Percentiles rank a stretch among this genome's conserved stretches.
These are phyloP conservation scores for Macaca mulatta DNA, from an alignment of 2,113 vertebrate genomes.

Conservation along the genomic window DNA sequence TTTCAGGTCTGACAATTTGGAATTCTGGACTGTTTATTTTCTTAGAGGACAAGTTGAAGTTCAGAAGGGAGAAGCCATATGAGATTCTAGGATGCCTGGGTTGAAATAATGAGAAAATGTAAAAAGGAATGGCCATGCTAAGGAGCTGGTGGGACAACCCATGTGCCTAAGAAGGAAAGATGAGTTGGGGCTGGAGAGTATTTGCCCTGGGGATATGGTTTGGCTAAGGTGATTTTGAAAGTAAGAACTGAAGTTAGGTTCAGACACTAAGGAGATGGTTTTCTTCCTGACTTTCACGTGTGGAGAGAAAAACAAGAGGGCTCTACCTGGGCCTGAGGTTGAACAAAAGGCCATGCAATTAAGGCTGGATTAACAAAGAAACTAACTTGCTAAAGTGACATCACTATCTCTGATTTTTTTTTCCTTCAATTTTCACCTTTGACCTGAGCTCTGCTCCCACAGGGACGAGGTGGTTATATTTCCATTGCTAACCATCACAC, in stretches of 20 bases:
- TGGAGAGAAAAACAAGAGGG: neutral
- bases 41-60: constrained; percentile 7
- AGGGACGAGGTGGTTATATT: constrained; percentile 29
- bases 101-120: constrained; percentile 13
- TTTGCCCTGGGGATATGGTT: neutral
- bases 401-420: constrained; percentile 30
- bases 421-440: constrained; percentile 17
- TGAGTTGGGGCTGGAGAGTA: neutral
- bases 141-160: neutral
- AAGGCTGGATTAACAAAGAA: constrained; percentile 18
- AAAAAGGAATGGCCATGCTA: neutral
- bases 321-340: neutral
- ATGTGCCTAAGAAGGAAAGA: neutral
- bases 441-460: neutral
- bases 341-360: neutral
- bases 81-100: neutral
- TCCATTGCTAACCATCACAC: neutral
- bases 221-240: constrained; percentile 38
- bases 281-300: constrained; percentile 12
- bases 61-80: constrained; percentile 2
- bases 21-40: constrained; percentile 23
- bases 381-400: neutral
- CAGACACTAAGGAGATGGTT: neutral
- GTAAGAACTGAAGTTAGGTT: neutral
- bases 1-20: constrained; percentile 8